Base-by-base conservation (phyloP, 2,888 invertebrate genomes). In the Lasius fuliginosus region DNA sequence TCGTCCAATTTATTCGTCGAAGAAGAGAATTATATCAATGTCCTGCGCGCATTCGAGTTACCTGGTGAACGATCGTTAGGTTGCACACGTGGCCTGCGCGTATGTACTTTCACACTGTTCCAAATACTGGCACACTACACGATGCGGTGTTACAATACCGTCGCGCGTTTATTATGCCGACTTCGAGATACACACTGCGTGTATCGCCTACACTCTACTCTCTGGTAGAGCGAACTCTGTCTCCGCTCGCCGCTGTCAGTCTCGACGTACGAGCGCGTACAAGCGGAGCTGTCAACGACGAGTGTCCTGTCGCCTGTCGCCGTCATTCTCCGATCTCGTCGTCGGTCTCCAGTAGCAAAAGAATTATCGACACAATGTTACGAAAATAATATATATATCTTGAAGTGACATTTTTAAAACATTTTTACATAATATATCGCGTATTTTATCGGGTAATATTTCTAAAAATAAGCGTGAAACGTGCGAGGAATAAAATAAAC, bases 41-140 rank as follows among this genome's bases (percentile, higher is more conserved):
- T n/a, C 4, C n/a, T 53, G 12, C 53, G 40, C 30, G 12, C 36
- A 58, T 12, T 33, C 56, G 68, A 27, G 56, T 15, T 23, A 71
- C 53, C 36, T 68, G 23, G 30, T 36, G 5, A 65, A 76, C 23
- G 30, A 69, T n/a, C 40, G 30, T 27, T 42, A 2, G 12, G 23
- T 69, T 15, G 15, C 71, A 46, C 27, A 46, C 27, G 30, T 56
- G 40, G 36, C 15, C 27, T 6, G 5, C 33, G 33, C 36, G 30
- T 60, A 42, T 11, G n/a, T 58, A 85, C 88, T 87, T 88, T 88
- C 88, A 88, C 88, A 40, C 76, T 76, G 71, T 71, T 79, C 79
- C 64, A 76, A 85, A 83, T 85, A 75, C 58, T 53, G 75, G 23
- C 3, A 9, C 18, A 30, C 12, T 33, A 6, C 1, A 49, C 74